Evolutionary conservation across 2,113 vertebrate genomes (phyloP).

Genomic region (Catharus bicknelli): DNA sequence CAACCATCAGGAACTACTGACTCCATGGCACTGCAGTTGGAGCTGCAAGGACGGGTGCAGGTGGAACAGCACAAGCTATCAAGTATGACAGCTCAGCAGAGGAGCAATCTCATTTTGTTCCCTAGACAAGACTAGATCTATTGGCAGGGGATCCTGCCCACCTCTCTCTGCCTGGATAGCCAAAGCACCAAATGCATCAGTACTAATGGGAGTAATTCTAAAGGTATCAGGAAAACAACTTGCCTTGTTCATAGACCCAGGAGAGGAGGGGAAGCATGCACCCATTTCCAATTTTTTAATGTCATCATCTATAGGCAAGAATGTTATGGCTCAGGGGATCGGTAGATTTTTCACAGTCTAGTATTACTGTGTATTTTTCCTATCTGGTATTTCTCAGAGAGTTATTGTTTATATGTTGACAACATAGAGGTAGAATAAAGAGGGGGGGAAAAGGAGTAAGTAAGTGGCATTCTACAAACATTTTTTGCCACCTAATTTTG

Average conservation of each 20-base stretch:
- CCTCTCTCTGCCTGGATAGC: conserved; percentile 63
- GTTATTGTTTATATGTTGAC: conserved; percentile 41
- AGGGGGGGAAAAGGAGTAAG: background rate
- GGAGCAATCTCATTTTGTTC: conserved; percentile 48
- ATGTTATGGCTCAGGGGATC: conserved; percentile 45
- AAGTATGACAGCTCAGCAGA: conserved; percentile 33
- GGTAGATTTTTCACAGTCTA: conserved; percentile 51
- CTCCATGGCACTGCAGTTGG: background rate
- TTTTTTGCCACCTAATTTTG: conserved; percentile 60
- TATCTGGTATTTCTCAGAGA: conserved; percentile 26
- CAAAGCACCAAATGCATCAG: conserved; percentile 66
- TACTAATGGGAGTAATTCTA: conserved; percentile 66
- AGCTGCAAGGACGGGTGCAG: background rate
- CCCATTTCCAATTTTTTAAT: conserved; percentile 62
- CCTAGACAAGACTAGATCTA: conserved; percentile 31
- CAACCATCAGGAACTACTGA: background rate
- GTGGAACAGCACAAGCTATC: conserved; percentile 27
- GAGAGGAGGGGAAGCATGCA: conserved; percentile 46
- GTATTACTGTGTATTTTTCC: conserved; percentile 44
- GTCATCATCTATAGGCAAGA: conserved; percentile 57
- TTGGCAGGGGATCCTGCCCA: conserved; percentile 64
- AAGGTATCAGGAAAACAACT: conserved; percentile 66
- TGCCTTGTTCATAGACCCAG: conserved; percentile 58
- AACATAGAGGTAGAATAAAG: conserved; percentile 18
- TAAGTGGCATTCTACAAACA: background rate